Conservation (phyloP, 2,797 vertebrate species). For the Sebastes diploproa region DNA sequence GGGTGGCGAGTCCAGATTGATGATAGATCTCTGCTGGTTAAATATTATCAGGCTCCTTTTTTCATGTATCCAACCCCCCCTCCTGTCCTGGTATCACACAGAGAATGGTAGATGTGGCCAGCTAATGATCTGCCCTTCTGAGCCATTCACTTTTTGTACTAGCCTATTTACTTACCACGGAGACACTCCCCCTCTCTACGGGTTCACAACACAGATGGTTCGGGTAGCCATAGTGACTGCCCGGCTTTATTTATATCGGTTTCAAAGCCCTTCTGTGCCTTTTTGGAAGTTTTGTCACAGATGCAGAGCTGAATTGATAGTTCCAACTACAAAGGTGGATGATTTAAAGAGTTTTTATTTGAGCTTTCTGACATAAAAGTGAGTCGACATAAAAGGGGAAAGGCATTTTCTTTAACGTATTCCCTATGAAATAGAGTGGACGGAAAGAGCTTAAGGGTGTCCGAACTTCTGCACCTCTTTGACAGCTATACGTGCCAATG, state of each 20-base stretch:
- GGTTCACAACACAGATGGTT: slow-evolving; percentile 73
- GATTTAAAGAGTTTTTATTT: not conserved
- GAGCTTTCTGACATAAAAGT: not conserved
- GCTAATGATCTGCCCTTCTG: slow-evolving; percentile 78
- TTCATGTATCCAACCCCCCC: slow-evolving; percentile 54
- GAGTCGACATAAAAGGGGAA: not conserved
- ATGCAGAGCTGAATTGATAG: not conserved
- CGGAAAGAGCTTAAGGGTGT: not conserved
- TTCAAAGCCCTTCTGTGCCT: slow-evolving; percentile 30
- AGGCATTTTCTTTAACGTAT: not conserved
- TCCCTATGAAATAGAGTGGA: not conserved
- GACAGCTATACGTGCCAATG: not conserved
- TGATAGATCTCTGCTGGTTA: slow-evolving; percentile 81
- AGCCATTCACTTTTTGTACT: slow-evolving; percentile 75
- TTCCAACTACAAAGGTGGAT: not conserved
- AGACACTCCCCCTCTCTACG: slow-evolving; percentile 56
- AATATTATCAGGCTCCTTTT: slow-evolving; percentile 84
- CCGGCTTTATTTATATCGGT: slow-evolving; percentile 42
- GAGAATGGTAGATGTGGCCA: slow-evolving; percentile 69
- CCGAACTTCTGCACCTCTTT: not conserved
- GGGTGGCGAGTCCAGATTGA: slow-evolving; percentile 64
- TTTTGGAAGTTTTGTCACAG: slow-evolving; percentile 22
- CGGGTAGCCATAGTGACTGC: slow-evolving; percentile 62
- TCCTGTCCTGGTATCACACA: slow-evolving; percentile 51
- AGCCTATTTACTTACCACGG: slow-evolving; percentile 71